Evolutionary conservation across 2,797 vertebrate species (phyloP), one percentile per base, ranked within the genome.

Genomic region (Steatocranus sp.): DNA sequence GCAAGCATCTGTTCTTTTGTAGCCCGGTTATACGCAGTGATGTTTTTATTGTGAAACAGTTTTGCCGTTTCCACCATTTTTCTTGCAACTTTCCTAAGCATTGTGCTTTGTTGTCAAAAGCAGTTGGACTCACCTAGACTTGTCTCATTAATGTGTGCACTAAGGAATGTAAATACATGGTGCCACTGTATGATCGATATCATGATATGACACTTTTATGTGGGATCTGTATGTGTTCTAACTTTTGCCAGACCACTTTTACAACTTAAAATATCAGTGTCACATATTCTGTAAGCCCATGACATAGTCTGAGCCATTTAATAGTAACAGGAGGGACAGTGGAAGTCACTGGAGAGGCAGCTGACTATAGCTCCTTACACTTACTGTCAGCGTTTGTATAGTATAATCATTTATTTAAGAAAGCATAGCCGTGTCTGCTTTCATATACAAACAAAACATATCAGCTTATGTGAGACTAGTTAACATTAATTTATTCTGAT

Each of bases 101-200:
- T 34, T 61, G 56, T 61, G 30, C 56, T n/a, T 61, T 34, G 30
- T 34, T 61, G 56, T n/a, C 56, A 34, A 34, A 61, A 3, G 56
- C 17, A 0, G 30, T 12, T 61, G 30, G 56, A 61, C 30, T n/a
- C 18, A 61, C 56, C 17, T n/a, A 61, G 1, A 9, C 0, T 11
- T 34, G 17, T 61, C 30, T 34, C 56, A 61, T 61, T 0, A 61
- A n/a, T 61, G 18, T 7, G 30, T 34, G 10, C 30, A 34, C 30
- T 34, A 61, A n/a, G 30, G 6, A 61, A 34, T 61, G 2, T 61
- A 61, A 61, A 61, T 34, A 34, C 30, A 8, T n/a, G 4, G 30
- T 61, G 30, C 18, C 30, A 34, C 56, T 61, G 30, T 61, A 61
- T 34, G 10, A 61, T 61, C 2, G 6, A n/a, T 34, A n/a, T 61